These are phyloP conservation scores for Protobothrops mucrosquamatus DNA, from an alignment of 2,113 vertebrate genomes.

Conservation along the genomic window DNA sequence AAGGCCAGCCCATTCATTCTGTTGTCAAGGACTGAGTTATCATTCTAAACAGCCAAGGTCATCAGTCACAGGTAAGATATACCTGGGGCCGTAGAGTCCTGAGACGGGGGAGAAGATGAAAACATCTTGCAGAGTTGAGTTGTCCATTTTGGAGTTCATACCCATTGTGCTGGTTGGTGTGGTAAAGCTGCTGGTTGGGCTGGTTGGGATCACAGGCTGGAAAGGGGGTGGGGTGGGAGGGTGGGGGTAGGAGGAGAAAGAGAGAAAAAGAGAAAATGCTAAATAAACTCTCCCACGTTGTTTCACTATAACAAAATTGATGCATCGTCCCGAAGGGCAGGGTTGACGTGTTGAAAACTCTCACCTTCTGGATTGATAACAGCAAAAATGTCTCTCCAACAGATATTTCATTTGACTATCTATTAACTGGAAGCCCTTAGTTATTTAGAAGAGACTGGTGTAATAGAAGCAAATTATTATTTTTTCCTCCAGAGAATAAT, in stretches of 20 bases:
- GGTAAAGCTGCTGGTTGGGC: slow-evolving; percentile 79
- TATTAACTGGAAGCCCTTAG: background rate
- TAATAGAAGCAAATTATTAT: background rate
- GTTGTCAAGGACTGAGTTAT: background rate
- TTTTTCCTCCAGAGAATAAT: background rate
- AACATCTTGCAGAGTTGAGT: slow-evolving; percentile 81
- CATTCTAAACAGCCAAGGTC: background rate
- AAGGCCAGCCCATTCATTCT: background rate
- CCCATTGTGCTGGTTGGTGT: slow-evolving; percentile 82
- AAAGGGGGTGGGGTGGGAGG: background rate
- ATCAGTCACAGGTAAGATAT: slow-evolving; percentile 12
- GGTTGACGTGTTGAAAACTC: background rate
- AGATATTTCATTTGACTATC: background rate
- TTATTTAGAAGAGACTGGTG: background rate
- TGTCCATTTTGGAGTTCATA: slow-evolving; percentile 80
- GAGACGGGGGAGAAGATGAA: slow-evolving; percentile 86
- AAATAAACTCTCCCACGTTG: background rate
- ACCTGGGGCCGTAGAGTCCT: slow-evolving; percentile 85
- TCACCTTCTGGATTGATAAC: background rate
- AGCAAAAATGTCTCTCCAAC: background rate
- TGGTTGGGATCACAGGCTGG: slow-evolving; percentile 79
- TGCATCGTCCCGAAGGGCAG: background rate
- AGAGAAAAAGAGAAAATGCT: background rate
- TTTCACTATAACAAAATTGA: background rate
- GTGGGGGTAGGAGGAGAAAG: background rate